Conservation (phyloP, 1,140 invertebrate species). For the Pogonognathellus flavescens region DNA sequence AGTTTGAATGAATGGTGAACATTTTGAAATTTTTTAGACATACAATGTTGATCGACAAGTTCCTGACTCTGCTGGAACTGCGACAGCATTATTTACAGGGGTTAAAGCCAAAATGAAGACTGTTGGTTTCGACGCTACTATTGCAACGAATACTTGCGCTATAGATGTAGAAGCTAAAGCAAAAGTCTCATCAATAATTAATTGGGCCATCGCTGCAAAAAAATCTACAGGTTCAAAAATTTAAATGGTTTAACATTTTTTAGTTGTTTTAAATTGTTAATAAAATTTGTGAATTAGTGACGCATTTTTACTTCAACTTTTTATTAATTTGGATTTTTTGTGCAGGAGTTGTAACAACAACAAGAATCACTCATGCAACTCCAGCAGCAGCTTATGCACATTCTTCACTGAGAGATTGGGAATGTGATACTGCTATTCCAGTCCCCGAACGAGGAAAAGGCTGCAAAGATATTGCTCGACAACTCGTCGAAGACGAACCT, state of each 20-base stretch:
- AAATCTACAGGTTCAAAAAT: slow-evolving; percentile 79
- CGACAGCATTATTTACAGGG: slow-evolving; percentile 86
- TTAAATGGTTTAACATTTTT: too few relatives aligned
- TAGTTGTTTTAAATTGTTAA: too few relatives aligned
- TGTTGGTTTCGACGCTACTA: slow-evolving; percentile 80
- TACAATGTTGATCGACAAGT: slow-evolving; percentile 89
- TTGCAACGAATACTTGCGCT: slow-evolving; percentile 73
- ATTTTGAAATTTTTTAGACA: slow-evolving; percentile 76
- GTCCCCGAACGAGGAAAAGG: slow-evolving; percentile 65
- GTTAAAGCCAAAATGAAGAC: slow-evolving; percentile 85
- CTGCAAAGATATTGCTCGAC: slow-evolving; percentile 75
- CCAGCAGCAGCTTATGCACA: slow-evolving; percentile 79
- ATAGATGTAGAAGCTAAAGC: slow-evolving; percentile 75
- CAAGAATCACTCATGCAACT: slow-evolving; percentile 84
- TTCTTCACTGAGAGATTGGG: slow-evolving; percentile 78
- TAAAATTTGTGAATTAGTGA: too few relatives aligned
- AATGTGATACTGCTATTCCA: slow-evolving; percentile 74
- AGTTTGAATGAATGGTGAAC: too few relatives aligned
- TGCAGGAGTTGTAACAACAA: slow-evolving; percentile 81
- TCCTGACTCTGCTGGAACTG: slow-evolving; percentile 84
- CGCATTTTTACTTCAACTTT: too few relatives aligned
- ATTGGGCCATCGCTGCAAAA: slow-evolving; percentile 82
- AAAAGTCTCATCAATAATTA: slow-evolving; percentile 80
- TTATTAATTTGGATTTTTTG: slow-evolving; percentile 66
- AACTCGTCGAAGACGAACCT: slow-evolving; percentile 75